These are phyloP conservation scores for Stigmatopora argus DNA, from an alignment of 2,113 vertebrate genomes.

Conservation along the genomic window DNA sequence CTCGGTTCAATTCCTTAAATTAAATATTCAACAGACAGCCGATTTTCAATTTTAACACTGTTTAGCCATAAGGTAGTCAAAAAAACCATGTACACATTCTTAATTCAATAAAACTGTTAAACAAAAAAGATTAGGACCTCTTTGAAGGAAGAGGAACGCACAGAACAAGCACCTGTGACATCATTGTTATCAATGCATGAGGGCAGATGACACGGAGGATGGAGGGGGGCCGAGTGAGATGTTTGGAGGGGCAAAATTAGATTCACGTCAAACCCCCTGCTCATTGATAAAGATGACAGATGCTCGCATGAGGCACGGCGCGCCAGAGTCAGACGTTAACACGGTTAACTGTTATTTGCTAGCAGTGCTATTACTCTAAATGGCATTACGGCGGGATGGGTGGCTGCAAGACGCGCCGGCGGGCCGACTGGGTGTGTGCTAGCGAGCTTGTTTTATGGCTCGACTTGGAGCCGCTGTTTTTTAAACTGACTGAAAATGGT, in stretches of 20 bases:
- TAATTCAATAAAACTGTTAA: neutral
- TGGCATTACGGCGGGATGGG: slow-evolving; percentile 60
- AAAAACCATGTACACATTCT: neutral
- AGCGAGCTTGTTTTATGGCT: slow-evolving; percentile 43
- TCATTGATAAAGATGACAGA: slow-evolving; percentile 70
- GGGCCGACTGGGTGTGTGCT: slow-evolving; percentile 11
- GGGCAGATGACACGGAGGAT: slow-evolving; percentile 40
- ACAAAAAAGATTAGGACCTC: slow-evolving; percentile 36
- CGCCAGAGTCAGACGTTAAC: slow-evolving; percentile 64
- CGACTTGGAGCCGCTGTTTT: slow-evolving; percentile 45
- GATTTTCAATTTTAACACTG: neutral
- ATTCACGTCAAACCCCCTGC: slow-evolving; percentile 55
- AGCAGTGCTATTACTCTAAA: slow-evolving; percentile 69
- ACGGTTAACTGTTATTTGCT: slow-evolving; percentile 68
- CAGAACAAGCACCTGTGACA: slow-evolving; percentile 59
- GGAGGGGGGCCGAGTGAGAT: slow-evolving; percentile 20
- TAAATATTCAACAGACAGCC: neutral
- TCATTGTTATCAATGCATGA: slow-evolving; percentile 36
- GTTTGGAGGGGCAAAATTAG: slow-evolving; percentile 57
- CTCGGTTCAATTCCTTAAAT: neutral
- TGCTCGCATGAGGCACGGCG: slow-evolving; percentile 42
- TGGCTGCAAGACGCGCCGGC: slow-evolving; percentile 35
- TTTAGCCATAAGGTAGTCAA: neutral
- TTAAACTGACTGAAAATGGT: slow-evolving; percentile 57
- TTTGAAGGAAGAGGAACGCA: slow-evolving; percentile 66